These are phyloP conservation scores for Patiria pectinifera DNA, from an alignment of 53 echinoderm and acorn worm species.

Conservation along the genomic window DNA sequence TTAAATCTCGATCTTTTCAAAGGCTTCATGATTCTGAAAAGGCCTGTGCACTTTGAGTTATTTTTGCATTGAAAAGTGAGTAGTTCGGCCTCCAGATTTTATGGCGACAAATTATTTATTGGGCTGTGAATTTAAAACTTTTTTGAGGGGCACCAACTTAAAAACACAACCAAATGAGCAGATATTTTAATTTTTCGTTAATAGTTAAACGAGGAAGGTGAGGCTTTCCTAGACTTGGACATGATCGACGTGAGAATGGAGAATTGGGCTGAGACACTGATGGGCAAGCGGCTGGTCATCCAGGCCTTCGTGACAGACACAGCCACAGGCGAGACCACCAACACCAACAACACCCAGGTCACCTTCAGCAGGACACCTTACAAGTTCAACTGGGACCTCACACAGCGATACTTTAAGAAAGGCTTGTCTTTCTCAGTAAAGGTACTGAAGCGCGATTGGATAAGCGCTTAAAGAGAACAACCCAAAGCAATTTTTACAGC, in stretches of 20 bases:
- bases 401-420: slow-evolving; percentile 78
- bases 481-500: no score
- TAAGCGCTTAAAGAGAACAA: background rate
- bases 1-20: no score
- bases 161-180: no score
- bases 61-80: no score
- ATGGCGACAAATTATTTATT: no score
- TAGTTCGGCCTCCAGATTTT: no score
- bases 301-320: slow-evolving; percentile 78
- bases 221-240: slow-evolving; percentile 10
- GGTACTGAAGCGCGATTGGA: slow-evolving; percentile 34
- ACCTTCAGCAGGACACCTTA: slow-evolving; percentile 79
- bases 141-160: no score
- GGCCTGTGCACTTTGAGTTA: no score
- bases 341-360: slow-evolving; percentile 67
- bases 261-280: slow-evolving; percentile 71
- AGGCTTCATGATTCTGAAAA: no score
- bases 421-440: slow-evolving; percentile 84
- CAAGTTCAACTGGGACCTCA: slow-evolving; percentile 72
- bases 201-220: slow-evolving; percentile 50
- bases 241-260: background rate
- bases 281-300: slow-evolving; percentile 75
- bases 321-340: slow-evolving; percentile 71
- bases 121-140: no score
- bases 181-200: background rate